These are phyloP conservation scores for Trachurus trachurus DNA, from an alignment of 2,797 vertebrate species.

Conservation along the genomic window DNA sequence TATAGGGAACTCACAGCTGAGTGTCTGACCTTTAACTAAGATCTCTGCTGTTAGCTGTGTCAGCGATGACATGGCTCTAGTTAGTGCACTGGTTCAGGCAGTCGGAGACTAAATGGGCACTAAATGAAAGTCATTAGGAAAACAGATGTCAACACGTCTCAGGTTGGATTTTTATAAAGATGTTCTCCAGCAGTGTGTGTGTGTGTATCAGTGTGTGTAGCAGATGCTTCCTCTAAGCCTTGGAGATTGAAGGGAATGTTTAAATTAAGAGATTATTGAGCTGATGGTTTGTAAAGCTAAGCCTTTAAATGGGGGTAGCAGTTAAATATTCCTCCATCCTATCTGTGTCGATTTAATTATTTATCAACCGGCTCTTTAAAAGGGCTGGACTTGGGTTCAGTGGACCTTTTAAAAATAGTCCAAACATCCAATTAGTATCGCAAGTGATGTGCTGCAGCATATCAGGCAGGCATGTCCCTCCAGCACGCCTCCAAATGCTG, in stretches of 20 bases:
- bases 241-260: constrained; percentile 66
- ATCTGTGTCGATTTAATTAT: constrained; percentile 79
- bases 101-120: constrained; percentile 51
- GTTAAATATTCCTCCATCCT: constrained; percentile 74
- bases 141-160: constrained; percentile 78
- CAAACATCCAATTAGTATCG: constrained; percentile 73
- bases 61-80: constrained; percentile 20
- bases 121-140: constrained; percentile 72
- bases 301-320: constrained; percentile 71
- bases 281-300: constrained; percentile 72
- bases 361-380: constrained; percentile 68
- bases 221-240: constrained; percentile 77
- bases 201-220: constrained; percentile 40
- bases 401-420: constrained; percentile 72
- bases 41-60: constrained; percentile 16
- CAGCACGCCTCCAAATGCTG: constrained; percentile 62
- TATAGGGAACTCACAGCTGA: constrained; percentile 6
- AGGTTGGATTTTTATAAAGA: constrained; percentile 70
- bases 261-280: constrained; percentile 80
- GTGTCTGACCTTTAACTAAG: constrained; percentile 37
- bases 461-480: constrained; percentile 57
- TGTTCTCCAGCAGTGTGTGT: constrained; percentile 24
- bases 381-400: constrained; percentile 51
- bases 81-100: constrained; percentile 31
- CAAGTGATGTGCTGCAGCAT: constrained; percentile 55